Conservation (phyloP, 2,888 invertebrate genomes). For the Tiphia femorata region DNA sequence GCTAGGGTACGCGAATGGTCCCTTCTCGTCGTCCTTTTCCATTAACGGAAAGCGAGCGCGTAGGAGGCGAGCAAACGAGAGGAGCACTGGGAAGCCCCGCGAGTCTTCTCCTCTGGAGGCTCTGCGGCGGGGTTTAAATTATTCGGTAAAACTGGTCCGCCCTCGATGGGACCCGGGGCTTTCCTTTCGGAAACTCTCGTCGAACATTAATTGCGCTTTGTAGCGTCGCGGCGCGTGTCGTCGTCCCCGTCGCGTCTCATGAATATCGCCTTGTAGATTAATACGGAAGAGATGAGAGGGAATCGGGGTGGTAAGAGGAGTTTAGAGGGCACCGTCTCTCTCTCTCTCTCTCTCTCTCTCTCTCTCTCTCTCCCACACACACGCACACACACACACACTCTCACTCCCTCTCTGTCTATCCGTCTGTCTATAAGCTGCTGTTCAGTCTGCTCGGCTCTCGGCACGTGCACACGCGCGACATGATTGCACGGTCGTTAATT, state of each 20-base stretch:
- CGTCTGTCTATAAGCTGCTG: background rate
- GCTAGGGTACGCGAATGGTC: no score
- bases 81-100: background rate
- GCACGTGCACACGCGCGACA: slow-evolving; percentile 7
- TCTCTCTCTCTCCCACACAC: background rate
- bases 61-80: background rate
- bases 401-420: background rate
- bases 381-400: background rate
- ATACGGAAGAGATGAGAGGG: slow-evolving; percentile 14
- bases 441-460: background rate
- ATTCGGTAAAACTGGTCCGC: slow-evolving; percentile 39
- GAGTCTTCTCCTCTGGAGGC: no score
- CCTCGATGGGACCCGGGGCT: slow-evolving; percentile 11
- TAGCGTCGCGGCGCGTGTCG: no score
- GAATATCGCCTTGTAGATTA: slow-evolving; percentile 16
- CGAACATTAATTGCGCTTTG: slow-evolving; percentile 35
- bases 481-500: slow-evolving; percentile 29
- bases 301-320: no score
- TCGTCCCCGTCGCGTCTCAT: background rate
- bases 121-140: slow-evolving; percentile 22
- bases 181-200: slow-evolving; percentile 25
- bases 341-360: background rate
- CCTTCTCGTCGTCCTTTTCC: no score
- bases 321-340: no score
- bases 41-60: no score